Conservation (phyloP, 2,113 vertebrate genomes). For the Pipra filicauda region DNA sequence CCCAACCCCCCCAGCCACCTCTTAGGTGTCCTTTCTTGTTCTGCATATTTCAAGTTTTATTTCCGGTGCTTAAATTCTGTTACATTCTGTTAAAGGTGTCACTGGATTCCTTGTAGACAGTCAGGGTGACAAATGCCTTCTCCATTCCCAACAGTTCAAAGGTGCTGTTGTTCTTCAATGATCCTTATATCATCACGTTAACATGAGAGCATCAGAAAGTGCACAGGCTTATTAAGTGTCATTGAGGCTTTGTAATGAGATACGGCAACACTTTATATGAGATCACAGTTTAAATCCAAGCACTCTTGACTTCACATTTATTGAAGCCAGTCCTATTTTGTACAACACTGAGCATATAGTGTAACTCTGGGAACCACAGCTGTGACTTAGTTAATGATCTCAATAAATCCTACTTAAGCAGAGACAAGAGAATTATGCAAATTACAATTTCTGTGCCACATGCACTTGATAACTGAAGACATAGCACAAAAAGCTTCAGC, state of each 20-base stretch:
- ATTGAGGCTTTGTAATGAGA: constrained; percentile 34
- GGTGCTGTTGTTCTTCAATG: neutral
- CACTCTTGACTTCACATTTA: constrained; percentile 65
- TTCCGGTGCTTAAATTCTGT: neutral
- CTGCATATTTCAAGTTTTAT: neutral
- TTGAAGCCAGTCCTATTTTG: constrained; percentile 69
- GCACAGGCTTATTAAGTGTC: neutral
- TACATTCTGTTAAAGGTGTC: neutral
- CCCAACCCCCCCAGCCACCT: no score
- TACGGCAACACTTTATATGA: neutral
- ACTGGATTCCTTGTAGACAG: neutral
- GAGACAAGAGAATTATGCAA: constrained; percentile 80
- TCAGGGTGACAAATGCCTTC: neutral
- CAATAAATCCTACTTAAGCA: constrained; percentile 83
- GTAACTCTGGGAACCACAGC: constrained; percentile 76
- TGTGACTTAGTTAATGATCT: constrained; percentile 79
- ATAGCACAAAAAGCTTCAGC: constrained; percentile 52
- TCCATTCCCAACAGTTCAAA: neutral
- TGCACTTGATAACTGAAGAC: constrained; percentile 62
- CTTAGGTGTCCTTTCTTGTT: neutral
- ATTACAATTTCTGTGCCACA: constrained; percentile 66
- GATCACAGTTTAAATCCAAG: constrained; percentile 52
- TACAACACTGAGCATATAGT: constrained; percentile 66
- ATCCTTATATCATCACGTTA: neutral
- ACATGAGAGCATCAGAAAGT: constrained; percentile 12